Percentiles rank a stretch among this genome's conserved stretches.
Evolutionary conservation across 2,888 invertebrate species (phyloP).

Genomic region (Epirrhoe alternata): DNA sequence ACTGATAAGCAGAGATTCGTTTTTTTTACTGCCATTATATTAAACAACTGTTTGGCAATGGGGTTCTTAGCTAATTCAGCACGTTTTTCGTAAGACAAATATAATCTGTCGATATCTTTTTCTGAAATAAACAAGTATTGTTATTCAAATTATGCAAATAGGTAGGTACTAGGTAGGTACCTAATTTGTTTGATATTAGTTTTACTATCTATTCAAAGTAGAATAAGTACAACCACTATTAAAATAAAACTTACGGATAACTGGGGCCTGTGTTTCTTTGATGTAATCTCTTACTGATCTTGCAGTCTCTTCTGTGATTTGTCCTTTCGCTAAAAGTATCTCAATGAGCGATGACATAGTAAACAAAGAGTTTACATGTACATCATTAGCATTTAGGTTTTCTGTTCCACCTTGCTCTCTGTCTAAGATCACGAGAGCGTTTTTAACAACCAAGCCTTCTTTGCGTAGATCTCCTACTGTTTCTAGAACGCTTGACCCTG

Average conservation of each 20-base stretch:
- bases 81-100: conserved; percentile 86
- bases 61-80: conserved; percentile 85
- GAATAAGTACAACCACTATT: neutral
- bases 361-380: conserved; percentile 89
- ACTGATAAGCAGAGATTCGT: conserved; percentile 96
- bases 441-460: conserved; percentile 87
- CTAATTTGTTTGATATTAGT: neutral
- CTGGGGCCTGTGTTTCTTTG: conserved; percentile 83
- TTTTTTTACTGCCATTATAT: conserved; percentile 92
- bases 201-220: too few relatives aligned
- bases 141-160: neutral
- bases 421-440: conserved; percentile 95
- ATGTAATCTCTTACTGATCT: conserved; percentile 87
- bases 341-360: conserved; percentile 88
- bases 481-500: conserved; percentile 96
- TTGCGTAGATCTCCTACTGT: conserved; percentile 90
- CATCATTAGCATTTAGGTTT: conserved; percentile 88
- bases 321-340: conserved; percentile 86
- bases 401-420: conserved; percentile 95
- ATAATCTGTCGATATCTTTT: conserved; percentile 74
- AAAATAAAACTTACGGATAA: conserved; percentile 61
- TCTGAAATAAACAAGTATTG: conserved; percentile 53
- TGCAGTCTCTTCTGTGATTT: conserved; percentile 83
- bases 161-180: too few relatives aligned
- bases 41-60: conserved; percentile 88